Base-by-base conservation (phyloP, 2,888 invertebrate species). In the Empis livida region DNA sequence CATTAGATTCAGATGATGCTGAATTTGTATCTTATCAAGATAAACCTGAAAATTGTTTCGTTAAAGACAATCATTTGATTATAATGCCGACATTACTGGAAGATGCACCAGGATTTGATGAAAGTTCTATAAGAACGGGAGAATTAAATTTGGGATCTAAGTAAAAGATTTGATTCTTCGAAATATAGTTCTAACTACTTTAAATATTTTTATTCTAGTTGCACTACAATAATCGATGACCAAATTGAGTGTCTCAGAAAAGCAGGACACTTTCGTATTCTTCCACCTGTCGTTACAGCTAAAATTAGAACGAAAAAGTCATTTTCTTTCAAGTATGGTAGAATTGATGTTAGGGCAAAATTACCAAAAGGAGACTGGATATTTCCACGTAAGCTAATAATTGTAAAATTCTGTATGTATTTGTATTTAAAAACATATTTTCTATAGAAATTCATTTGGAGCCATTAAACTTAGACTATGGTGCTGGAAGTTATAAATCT, bases 321-420 rank as follows among this genome's bases (percentile, higher is more conserved):
- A 1, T 82, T 86, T 57, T 73, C 73, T 5, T 86, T 87, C 56
- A 73, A 73, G 10, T 85, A 82, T 59, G 87, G 86, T 11, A 74
- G 70, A 37, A 70, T 87, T 13, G 76, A 80, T 58, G 69, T 87
- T 3, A 73, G 76, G 16, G 87, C 86, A 0, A 82, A 80, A 62
- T 20, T 20, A 17, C 85, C 87, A 0, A 72, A 73, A 52, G 87
- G 87, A 1, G 82, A 86, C 60, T 87, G 87, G 87, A 68, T 88
- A 16, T 75, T 82, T 58, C 86, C 88, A 45, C 73, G 84, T n/a
- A n/a, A 42, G 27, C 16, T 41, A 20, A 20, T 10, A 8, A n/a
- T n/a, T 10, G 27, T 15, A 32, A 13, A n/a, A n/a, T n/a, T n/a
- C n/a, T n/a, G n/a, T n/a, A n/a, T n/a, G n/a, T n/a, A 16, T 13